Base-by-base conservation (phyloP, 1,140 invertebrate species). In the Trinorchestia longiramus region DNA sequence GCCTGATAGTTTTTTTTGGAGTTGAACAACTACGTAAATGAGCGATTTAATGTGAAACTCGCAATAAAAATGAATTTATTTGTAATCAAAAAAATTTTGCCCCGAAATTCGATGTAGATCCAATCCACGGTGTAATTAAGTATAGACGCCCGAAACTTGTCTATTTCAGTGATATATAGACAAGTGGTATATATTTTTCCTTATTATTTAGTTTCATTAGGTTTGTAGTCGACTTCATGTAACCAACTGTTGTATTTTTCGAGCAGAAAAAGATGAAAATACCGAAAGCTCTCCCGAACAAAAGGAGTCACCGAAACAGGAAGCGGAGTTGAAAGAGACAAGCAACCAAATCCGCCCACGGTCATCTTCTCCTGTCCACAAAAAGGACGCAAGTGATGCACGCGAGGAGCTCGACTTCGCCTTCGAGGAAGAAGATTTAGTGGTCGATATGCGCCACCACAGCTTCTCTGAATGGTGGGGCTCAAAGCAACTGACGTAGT, bases 401-500 rank as follows among this genome's bases (percentile, higher is more conserved):
- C 98, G 98, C 96, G 99, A 99, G 97, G 99, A 99, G 97, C 97
- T 99, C 96, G 99, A 99, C 97, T 99, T 99, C 97, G 98, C 99
- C 97, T 99, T 99, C 97, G 99, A 99, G 97, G 99, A 99, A 97
- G 99, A 99, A 97, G 97, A 99, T 77, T 1, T 77, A 36, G 98
- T 99, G 96, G 98, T 98, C 42, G 87, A 97, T 97, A 45, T 97
- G 44, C 96, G 98, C 96, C 98, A 98, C 95, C 99, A 99, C 97
- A 98, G 98, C 92, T 99, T 99, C 97, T 97, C 96, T 96, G 96
- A 97, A 90, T 96, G 96, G 96, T 97, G 57, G 95, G 96, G 62
- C 15, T 28, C 62, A 3, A 11, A 36, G 28, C 62, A 53, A 53
- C 19, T 53, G 8, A 19, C 19, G 47, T 19, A 53, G 47, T 53